Percentiles rank a stretch among this genome's conserved stretches.
These are phyloP conservation scores for Glareola pratincola DNA, from an alignment of 2,113 vertebrate genomes.

Conservation along the genomic window DNA sequence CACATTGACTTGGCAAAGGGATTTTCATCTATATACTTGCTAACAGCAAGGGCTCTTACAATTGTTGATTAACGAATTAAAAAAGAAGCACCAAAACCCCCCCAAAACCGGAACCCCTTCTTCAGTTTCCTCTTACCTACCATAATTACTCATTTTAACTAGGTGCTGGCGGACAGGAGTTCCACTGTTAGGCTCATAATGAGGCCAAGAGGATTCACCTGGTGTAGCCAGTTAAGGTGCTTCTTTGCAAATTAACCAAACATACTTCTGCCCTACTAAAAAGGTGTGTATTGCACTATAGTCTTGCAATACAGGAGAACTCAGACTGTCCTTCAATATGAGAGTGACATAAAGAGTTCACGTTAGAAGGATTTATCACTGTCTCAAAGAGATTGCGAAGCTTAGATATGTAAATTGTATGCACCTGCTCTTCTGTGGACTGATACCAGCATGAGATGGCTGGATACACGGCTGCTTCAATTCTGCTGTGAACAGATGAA, in stretches of 20 bases:
- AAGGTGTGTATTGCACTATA: neutral
- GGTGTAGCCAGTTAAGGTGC: neutral
- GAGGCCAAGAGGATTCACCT: neutral
- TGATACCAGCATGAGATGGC: neutral
- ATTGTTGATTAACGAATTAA: neutral
- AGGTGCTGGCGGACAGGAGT: neutral
- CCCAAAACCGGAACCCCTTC: neutral
- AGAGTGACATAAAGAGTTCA: neutral
- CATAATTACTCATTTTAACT: neutral
- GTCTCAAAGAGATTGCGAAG: neutral
- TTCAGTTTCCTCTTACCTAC: neutral
- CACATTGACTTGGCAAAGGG: neutral
- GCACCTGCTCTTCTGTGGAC: neutral
- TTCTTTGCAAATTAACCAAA: neutral
- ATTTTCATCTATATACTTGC: neutral
- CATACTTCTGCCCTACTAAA: neutral
- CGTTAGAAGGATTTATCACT: neutral
- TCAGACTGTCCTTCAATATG: neutral
- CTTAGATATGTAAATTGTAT: neutral
- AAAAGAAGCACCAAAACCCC: neutral
- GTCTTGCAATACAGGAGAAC: neutral
- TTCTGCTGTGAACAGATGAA: neutral
- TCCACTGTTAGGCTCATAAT: neutral
- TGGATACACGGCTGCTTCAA: neutral
- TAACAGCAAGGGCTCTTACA: neutral